These are phyloP conservation scores for Caenorhabditis sp. DNA, from an alignment of 2,888 invertebrate species.

Conservation along the genomic window DNA sequence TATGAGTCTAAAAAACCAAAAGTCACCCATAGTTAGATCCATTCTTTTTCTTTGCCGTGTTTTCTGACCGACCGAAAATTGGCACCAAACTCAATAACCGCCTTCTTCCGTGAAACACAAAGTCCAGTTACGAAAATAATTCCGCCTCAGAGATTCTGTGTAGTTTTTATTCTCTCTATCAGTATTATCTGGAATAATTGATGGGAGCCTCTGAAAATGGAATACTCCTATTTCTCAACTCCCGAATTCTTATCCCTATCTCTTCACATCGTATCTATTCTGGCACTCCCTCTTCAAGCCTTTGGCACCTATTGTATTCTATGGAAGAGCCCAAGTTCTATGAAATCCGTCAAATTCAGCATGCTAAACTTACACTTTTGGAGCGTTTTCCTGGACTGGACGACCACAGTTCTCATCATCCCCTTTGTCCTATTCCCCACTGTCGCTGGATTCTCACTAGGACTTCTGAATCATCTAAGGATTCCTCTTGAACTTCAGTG, in stretches of 20 bases:
- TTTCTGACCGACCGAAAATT: too few species aligned
- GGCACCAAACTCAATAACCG: too few species aligned
- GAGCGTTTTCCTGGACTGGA: slow-evolving; percentile 18
- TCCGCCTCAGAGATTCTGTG: too few species aligned
- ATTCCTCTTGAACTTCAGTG: slow-evolving; percentile 4
- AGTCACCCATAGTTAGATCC: too few species aligned
- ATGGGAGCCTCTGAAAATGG: not conserved
- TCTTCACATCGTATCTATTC: slow-evolving; percentile 7
- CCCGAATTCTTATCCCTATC: not conserved
- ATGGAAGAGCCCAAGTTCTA: slow-evolving; percentile 29
- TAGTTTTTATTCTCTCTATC: too few species aligned
- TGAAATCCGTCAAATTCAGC: slow-evolving; percentile 44
- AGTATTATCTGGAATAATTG: too few species aligned
- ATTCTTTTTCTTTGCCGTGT: too few species aligned
- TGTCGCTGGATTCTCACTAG: slow-evolving; percentile 22
- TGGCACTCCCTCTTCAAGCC: slow-evolving; percentile 18
- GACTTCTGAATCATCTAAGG: not conserved
- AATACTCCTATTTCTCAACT: slow-evolving; percentile 3
- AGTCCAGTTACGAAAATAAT: too few species aligned
- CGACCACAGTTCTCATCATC: not conserved
- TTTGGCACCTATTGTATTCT: slow-evolving; percentile 45
- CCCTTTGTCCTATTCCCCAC: slow-evolving; percentile 23
- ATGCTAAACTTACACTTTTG: slow-evolving; percentile 34
- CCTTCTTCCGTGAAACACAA: too few species aligned
- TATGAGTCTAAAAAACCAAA: too few species aligned